Base-by-base conservation (phyloP, 2,888 invertebrate genomes). In the Cheilosia urbana region DNA sequence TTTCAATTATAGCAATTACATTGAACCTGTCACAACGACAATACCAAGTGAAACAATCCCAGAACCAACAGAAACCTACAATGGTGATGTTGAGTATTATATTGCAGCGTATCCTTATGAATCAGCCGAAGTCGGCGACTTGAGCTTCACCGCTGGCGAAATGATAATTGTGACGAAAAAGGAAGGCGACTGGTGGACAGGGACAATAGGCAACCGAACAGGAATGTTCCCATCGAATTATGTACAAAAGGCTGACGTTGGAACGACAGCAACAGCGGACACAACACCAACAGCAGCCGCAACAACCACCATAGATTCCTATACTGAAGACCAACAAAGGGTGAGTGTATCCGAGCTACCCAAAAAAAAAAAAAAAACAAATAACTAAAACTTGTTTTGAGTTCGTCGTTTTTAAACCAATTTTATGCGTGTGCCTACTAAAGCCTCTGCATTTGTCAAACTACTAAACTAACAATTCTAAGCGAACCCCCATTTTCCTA, bases 101-200 rank as follows among this genome's bases (percentile, higher is more conserved):
- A 95, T 97, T 82, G 96, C 98, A 27, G 94, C 97, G 71, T 99
- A 98, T 92, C 96, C 97, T 2, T 99, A 98, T 92, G 95, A 95
- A 72, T 98, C 98, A 0, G 93, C 94, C 6, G 99, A 99, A 92
- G 93, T 96, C 0, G 98, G 98, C 0, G 99, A 99, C 93, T 93
- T 99, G 80, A 95, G 94, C 79, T 99, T 99, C 92, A 96, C 96
- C 88, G 95, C 94, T 0, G 96, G 98, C 0, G 99, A 99, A 92
- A 93, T 96, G 88, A 96, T 99, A 78, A 94, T 95, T 88, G 98
- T 99, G 1, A 94, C 95, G 47, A 96, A 97, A 87, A 95, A 96
- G 87, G 98, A 99, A 83, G 99, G 98, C 0, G 99, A 99, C 91
- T 99, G 99, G 99, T 99, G 99, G 99, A 98, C 98, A 4, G 99